Conservation (phyloP, 2,113 vertebrate species). For the Catharus fuscescens region DNA sequence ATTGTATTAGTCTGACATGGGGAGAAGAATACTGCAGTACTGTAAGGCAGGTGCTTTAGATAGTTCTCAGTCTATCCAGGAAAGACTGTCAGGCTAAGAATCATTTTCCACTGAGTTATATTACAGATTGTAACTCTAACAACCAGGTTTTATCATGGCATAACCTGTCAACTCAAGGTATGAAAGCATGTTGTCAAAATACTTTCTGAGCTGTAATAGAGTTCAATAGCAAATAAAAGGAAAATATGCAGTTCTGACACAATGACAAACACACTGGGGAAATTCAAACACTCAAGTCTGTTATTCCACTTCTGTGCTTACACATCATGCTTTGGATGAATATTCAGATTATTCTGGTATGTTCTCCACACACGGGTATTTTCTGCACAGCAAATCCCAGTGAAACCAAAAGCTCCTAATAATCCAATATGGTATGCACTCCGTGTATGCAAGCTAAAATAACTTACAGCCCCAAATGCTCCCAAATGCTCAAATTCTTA, state of each 20-base stretch:
- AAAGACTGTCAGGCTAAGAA: not conserved
- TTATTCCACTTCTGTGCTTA: not conserved
- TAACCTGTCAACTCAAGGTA: not conserved
- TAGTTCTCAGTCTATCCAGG: not conserved
- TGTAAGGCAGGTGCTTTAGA: not conserved
- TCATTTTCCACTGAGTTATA: not conserved
- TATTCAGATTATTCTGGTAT: constrained; percentile 31
- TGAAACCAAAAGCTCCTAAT: not conserved
- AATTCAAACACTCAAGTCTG: constrained; percentile 35
- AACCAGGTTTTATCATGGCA: not conserved
- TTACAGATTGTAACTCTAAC: not conserved
- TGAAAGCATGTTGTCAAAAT: not conserved
- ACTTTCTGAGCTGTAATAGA: not conserved
- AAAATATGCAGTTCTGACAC: not conserved
- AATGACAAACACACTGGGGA: constrained; percentile 14
- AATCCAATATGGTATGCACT: not conserved
- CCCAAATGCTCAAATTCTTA: not conserved
- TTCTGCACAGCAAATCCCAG: not conserved
- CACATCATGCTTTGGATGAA: not conserved
- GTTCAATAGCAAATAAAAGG: not conserved
- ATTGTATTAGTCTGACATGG: not conserved
- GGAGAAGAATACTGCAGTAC: not conserved
- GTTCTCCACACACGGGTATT: not conserved
- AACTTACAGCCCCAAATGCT: not conserved
- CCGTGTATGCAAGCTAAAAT: not conserved